phyloP scores from a whole-genome alignment of 2,113 vertebrate genomes.

The Carlito syrichta region DNA sequence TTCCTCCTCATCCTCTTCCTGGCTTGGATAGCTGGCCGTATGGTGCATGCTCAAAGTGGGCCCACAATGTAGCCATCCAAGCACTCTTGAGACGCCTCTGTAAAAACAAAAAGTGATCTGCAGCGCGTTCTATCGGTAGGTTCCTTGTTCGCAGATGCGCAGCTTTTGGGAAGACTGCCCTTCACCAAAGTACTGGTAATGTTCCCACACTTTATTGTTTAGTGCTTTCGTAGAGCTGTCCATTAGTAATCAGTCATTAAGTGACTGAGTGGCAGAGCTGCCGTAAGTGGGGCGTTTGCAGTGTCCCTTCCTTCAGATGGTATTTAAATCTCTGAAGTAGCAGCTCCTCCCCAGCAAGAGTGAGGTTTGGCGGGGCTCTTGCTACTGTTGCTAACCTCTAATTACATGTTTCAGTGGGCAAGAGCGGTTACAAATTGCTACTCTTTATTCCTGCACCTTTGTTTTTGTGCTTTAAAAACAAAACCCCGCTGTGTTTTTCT shows the following conservation, averaged over 20 bases:
- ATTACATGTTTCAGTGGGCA: neutral
- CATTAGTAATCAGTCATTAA: accelerated
- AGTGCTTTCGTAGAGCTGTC: neutral
- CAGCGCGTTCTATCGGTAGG: neutral
- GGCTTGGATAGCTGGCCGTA: neutral
- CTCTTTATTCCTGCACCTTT: neutral
- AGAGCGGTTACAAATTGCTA: neutral
- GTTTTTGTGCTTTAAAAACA: neutral
- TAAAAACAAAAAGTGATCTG: neutral
- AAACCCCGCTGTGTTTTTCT: neutral
- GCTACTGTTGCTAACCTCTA: neutral
- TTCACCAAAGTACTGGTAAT: neutral
- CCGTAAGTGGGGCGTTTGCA: neutral
- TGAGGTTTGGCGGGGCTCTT: neutral
- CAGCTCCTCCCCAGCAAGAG: neutral
- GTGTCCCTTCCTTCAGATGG: neutral
- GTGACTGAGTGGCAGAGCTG: accelerated
- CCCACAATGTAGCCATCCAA: neutral
- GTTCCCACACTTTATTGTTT: accelerated
- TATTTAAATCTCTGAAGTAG: neutral
- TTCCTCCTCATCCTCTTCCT: neutral
- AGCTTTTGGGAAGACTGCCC: neutral
- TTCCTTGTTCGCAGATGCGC: neutral
- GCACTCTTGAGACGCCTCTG: too few relatives aligned
- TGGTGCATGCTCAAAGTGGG: neutral